Evolutionary conservation across 2,113 vertebrate species (phyloP).

Genomic region (Bostrychus sinensis): DNA sequence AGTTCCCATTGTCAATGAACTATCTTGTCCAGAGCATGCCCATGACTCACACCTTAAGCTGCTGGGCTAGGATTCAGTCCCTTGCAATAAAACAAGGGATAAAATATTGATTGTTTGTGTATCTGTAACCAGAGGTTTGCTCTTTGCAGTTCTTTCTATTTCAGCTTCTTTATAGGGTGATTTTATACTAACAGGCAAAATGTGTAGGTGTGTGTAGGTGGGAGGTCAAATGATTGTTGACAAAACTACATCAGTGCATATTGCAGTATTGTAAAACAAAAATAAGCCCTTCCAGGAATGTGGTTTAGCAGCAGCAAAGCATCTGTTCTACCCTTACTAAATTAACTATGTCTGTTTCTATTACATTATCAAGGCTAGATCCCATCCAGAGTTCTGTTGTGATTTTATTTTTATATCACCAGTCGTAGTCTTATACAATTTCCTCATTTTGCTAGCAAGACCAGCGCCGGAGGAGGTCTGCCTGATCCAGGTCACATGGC

Average conservation of each 20-base stretch:
- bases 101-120: too few species aligned
- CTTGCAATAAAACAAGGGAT: too few species aligned
- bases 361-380: neutral
- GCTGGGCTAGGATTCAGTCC: too few species aligned
- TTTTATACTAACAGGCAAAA: slow-evolving; percentile 4
- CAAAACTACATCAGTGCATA: neutral
- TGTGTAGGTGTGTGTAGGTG: neutral
- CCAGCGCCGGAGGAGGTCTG: slow-evolving; percentile 24
- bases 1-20: too few species aligned
- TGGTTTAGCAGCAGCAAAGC: neutral
- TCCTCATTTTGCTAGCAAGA: slow-evolving; percentile 13
- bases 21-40: too few species aligned
- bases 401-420: slow-evolving; percentile 17
- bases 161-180: neutral
- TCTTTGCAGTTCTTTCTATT: too few species aligned
- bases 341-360: neutral
- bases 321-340: neutral
- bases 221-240: slow-evolving; percentile 5
- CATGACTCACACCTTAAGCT: too few species aligned
- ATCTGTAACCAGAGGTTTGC: too few species aligned
- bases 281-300: neutral
- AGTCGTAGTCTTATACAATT: slow-evolving; percentile 9
- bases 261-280: neutral
- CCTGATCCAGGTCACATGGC: slow-evolving; percentile 16
- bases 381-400: neutral